Conservation (phyloP, 2,888 invertebrate species). For the Microctonus brassicae region DNA sequence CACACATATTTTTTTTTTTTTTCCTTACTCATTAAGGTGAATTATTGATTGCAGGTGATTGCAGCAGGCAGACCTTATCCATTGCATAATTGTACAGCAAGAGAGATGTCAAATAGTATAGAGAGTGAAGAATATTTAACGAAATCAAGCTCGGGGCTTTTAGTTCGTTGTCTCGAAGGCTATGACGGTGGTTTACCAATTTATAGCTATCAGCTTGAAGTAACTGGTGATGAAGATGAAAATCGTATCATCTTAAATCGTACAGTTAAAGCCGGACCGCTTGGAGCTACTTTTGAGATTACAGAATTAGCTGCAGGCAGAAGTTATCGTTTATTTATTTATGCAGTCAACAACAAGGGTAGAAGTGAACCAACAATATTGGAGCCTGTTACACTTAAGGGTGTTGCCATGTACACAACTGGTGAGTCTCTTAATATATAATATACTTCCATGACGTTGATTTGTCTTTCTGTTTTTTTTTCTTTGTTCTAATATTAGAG, state of each 20-base stretch:
- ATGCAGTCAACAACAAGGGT: slow-evolving; percentile 90
- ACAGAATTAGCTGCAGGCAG: slow-evolving; percentile 80
- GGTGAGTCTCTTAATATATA: slow-evolving; percentile 73
- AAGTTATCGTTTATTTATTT: slow-evolving; percentile 85
- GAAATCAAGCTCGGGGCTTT: slow-evolving; percentile 76
- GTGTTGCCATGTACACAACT: slow-evolving; percentile 85
- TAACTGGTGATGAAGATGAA: slow-evolving; percentile 60
- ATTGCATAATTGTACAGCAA: slow-evolving; percentile 88
- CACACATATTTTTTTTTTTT: not conserved
- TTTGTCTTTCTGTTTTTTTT: not conserved
- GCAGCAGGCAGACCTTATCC: slow-evolving; percentile 81
- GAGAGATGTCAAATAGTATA: slow-evolving; percentile 79
- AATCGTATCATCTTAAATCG: slow-evolving; percentile 53
- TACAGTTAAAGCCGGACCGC: slow-evolving; percentile 74
- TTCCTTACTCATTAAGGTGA: not conserved
- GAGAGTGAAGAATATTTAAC: slow-evolving; percentile 65
- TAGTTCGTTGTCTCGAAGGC: slow-evolving; percentile 89
- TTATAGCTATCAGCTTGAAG: slow-evolving; percentile 62
- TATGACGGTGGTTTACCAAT: slow-evolving; percentile 87
- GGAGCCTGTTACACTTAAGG: slow-evolving; percentile 87
- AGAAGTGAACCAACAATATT: slow-evolving; percentile 86
- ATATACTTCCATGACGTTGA: not conserved
- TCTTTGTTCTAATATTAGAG: not conserved
- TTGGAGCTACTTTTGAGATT: slow-evolving; percentile 79
- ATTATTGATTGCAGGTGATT: slow-evolving; percentile 56